These are phyloP conservation scores for Neuroterus valhalla DNA, from an alignment of 1,140 invertebrate genomes.

Conservation along the genomic window DNA sequence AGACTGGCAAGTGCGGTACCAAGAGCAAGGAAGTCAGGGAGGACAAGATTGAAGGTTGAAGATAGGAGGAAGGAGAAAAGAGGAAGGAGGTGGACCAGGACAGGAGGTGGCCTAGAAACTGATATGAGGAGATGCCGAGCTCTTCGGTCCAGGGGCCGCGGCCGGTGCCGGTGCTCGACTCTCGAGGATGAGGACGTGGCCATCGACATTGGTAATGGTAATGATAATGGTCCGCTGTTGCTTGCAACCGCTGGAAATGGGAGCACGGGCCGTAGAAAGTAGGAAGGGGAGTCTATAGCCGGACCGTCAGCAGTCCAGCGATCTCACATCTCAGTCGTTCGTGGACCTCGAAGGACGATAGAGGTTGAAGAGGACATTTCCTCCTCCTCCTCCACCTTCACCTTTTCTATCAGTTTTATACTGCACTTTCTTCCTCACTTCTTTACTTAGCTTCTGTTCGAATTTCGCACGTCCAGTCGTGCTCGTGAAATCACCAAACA, in stretches of 20 bases:
- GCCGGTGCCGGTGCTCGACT: not conserved
- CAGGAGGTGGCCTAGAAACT: conserved; percentile 66
- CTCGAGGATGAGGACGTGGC: conserved; percentile 43
- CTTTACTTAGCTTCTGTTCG: conserved; percentile 47
- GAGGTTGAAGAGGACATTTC: conserved; percentile 73
- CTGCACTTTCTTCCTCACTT: conserved; percentile 33
- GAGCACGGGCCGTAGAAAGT: conserved; percentile 72
- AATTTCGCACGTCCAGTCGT: conserved; percentile 47
- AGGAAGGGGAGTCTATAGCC: conserved; percentile 74
- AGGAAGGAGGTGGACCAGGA: conserved; percentile 35
- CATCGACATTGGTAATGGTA: conserved; percentile 58
- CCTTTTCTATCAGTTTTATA: conserved; percentile 33
- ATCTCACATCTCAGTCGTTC: conserved; percentile 73
- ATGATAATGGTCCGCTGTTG: conserved; percentile 65
- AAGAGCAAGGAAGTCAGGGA: conserved; percentile 16
- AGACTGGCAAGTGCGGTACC: too few relatives aligned
- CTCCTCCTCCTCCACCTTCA: conserved; percentile 57
- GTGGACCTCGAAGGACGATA: conserved; percentile 75
- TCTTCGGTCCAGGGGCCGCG: conserved; percentile 43
- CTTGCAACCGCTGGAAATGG: conserved; percentile 64
- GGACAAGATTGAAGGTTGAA: conserved; percentile 16
- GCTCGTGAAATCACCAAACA: conserved; percentile 39
- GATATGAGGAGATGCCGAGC: conserved; percentile 41
- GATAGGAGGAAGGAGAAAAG: too few relatives aligned
- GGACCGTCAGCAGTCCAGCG: conserved; percentile 64